Evolutionary conservation across 2,888 invertebrate genomes (phyloP), one percentile per base, ranked within the genome.

Genomic region (Perithous albicinctus): DNA sequence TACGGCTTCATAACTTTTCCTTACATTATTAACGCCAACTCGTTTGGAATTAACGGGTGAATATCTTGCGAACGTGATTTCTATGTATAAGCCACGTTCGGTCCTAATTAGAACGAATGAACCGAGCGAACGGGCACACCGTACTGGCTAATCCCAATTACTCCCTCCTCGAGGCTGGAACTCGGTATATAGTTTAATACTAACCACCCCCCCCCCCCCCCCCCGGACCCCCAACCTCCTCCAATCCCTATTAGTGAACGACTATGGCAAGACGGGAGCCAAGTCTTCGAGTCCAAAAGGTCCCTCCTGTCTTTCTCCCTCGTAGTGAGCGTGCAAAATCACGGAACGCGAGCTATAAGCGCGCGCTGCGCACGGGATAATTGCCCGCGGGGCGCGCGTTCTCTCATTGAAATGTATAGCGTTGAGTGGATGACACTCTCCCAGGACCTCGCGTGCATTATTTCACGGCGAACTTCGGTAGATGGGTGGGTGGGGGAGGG

Each of bases 391-490:
- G 70, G 64, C 56, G 59, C 59, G 51, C 63, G 51, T 61, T 61
- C 61, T 70, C 66, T 87, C 85, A 89, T 90, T 89, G 87, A 88
- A 89, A 89, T 87, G 88, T 90, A 88, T 75, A 81, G 78, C 86
- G 72, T 79, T 51, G 66, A 81, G 72, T 72, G 85, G 85, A 87
- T 86, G 88, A 89, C 88, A 89, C 87, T 88, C 87, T 86, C 87
- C 86, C 87, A 85, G 86, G 87, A 89, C 87, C 87, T 85, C 84
- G 86, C 80, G 85, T 85, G 89, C 89, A 87, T 89, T 87, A 89
- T 88, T 90, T 87, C 86, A 88, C 88, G 80, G 83, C 73, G 85
- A 85, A 82, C 29, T 59, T 26, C 29, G 15, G 54, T 6, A 26
- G 78, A 41, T 2, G 43, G 3, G 38, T 48, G 29, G 70, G 51